phyloP scores from a whole-genome alignment of 1,140 invertebrate species.

The Caenorhabditis inopinata region DNA sequence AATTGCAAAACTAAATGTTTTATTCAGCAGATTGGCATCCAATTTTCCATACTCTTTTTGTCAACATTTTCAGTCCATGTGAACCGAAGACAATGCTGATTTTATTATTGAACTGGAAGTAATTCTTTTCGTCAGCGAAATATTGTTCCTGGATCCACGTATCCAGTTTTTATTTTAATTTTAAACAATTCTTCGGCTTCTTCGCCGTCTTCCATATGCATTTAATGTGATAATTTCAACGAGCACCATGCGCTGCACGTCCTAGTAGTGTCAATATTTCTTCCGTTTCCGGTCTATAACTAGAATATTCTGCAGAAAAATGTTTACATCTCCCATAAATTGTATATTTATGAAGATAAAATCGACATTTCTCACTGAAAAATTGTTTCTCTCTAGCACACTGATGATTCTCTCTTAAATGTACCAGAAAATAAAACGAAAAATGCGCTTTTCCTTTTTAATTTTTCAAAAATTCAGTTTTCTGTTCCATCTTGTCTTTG shows the following conservation, averaged over 20 bases:
- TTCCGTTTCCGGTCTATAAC: too few species aligned
- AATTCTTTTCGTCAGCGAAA: background rate
- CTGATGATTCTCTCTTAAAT: constrained; percentile 8
- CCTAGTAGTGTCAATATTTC: background rate
- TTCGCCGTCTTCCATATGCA: too few species aligned
- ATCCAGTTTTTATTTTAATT: too few species aligned
- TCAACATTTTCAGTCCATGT: background rate
- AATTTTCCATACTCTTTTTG: background rate
- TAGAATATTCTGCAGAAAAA: too few species aligned
- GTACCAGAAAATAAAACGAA: background rate
- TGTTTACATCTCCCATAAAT: too few species aligned
- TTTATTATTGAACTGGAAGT: background rate
- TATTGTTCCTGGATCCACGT: background rate
- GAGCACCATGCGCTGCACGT: background rate
- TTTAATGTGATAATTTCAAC: background rate
- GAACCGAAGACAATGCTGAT: constrained; percentile 4
- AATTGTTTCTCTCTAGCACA: background rate
- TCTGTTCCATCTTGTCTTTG: too few species aligned
- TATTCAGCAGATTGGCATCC: background rate
- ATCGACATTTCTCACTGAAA: too few species aligned
- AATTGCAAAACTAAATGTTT: background rate
- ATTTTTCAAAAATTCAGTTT: background rate
- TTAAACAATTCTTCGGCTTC: too few species aligned
- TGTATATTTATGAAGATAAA: too few species aligned
- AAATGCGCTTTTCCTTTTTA: background rate